A percentile compares a stretch with the other conserved stretches of the same genome.
Conservation (phyloP, 2,888 invertebrate genomes). For the Drosophila hamatofila region DNA sequence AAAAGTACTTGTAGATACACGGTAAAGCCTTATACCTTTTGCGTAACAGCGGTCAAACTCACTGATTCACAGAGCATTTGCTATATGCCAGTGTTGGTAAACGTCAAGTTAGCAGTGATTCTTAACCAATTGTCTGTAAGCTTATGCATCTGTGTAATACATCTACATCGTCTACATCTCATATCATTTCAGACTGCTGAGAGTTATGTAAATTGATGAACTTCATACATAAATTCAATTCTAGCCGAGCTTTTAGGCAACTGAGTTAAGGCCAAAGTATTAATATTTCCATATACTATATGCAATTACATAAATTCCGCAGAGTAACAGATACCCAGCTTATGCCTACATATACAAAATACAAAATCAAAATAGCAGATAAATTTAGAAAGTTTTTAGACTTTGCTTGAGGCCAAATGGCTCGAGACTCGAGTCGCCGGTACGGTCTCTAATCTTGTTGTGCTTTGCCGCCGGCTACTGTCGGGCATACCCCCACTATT, state of each 20-base stretch:
- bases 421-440: background rate
- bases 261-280: background rate
- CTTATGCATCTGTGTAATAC: background rate
- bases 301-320: conserved; percentile 4
- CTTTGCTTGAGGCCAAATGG: background rate
- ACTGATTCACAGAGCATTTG: background rate
- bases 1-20: too few species aligned
- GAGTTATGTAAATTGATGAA: background rate
- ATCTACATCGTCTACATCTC: background rate
- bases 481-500: conserved; percentile 26
- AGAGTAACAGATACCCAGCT: background rate
- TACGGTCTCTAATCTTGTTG: conserved; percentile 11
- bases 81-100: background rate
- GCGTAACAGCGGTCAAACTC: background rate
- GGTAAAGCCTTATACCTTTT: too few species aligned
- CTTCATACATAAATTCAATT: background rate
- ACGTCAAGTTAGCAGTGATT: background rate
- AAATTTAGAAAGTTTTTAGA: conserved; percentile 8
- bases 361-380: conserved; percentile 8
- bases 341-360: background rate
- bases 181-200: background rate
- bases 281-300: background rate
- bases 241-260: background rate
- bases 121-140: rapidly evolving
- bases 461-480: conserved; percentile 5